Evolutionary conservation across 2,888 invertebrate species (phyloP).

Genomic region (Conops quadrifasciatus): DNA sequence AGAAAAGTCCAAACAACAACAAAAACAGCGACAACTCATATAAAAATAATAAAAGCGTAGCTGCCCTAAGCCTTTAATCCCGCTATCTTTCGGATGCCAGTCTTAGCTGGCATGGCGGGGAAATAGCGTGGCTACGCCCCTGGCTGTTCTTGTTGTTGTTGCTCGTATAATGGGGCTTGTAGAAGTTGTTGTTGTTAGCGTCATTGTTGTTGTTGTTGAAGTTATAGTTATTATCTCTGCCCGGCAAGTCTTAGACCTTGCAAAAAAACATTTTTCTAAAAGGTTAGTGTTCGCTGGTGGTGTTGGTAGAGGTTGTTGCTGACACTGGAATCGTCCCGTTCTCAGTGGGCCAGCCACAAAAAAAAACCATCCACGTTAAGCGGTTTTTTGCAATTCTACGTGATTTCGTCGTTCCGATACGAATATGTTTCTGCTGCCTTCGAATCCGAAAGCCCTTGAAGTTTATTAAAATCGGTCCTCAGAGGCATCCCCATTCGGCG

Average conservation of each 20-base stretch:
- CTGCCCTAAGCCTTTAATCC: background rate
- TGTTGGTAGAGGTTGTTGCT: background rate
- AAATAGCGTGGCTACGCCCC: background rate
- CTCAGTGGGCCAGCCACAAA: background rate
- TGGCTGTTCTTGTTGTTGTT: too few relatives aligned
- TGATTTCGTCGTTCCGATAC: background rate
- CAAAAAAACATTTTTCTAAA: background rate
- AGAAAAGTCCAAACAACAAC: background rate
- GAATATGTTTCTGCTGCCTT: background rate
- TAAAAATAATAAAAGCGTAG: background rate
- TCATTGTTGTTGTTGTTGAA: background rate
- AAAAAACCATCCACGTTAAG: slow-evolving; percentile 2
- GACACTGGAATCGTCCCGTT: background rate
- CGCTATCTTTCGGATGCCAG: background rate
- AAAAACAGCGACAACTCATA: background rate
- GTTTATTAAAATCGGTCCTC: slow-evolving; percentile 8
- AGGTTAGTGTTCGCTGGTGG: background rate
- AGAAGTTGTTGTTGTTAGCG: background rate
- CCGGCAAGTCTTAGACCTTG: background rate
- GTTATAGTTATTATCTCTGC: background rate
- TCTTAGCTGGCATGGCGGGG: background rate
- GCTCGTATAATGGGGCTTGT: too few relatives aligned
- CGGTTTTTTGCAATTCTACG: slow-evolving; percentile 8
- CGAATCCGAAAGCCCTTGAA: background rate
- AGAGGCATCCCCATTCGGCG: background rate